These are phyloP conservation scores for Fulica atra DNA, from an alignment of 2,113 vertebrate species.

Conservation along the genomic window DNA sequence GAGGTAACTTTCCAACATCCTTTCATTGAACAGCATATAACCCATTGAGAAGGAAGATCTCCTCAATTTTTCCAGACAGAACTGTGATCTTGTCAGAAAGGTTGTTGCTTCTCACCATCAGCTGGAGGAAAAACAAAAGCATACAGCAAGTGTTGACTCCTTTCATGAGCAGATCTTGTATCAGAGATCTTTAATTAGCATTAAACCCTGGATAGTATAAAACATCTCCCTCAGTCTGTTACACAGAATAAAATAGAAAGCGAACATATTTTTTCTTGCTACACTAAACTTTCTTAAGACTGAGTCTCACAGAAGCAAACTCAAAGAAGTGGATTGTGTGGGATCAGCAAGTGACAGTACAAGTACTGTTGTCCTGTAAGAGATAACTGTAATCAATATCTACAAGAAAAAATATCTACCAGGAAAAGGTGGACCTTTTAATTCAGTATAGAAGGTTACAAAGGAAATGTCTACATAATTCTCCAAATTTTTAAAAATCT, in stretches of 20 bases:
- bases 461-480: neutral
- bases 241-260: neutral
- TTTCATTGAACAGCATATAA: constrained; percentile 82
- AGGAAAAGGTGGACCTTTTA: neutral
- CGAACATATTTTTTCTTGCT: neutral
- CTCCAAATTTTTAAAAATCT: neutral
- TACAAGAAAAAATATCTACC: neutral
- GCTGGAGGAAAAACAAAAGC: constrained; percentile 54
- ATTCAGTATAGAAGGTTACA: neutral
- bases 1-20: constrained; percentile 80
- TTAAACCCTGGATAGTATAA: neutral
- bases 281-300: neutral
- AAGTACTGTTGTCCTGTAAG: neutral
- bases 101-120: constrained; percentile 78
- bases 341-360: neutral
- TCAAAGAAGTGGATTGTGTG: neutral
- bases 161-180: neutral
- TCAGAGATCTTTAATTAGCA: neutral
- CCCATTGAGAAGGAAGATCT: constrained; percentile 81
- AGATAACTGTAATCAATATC: neutral
- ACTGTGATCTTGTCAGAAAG: constrained; percentile 79
- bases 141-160: neutral
- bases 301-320: neutral
- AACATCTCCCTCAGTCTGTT: neutral
- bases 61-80: constrained; percentile 77